These are phyloP conservation scores for Ptiloglossa arizonensis DNA, from an alignment of 1,140 invertebrate species.

Conservation along the genomic window DNA sequence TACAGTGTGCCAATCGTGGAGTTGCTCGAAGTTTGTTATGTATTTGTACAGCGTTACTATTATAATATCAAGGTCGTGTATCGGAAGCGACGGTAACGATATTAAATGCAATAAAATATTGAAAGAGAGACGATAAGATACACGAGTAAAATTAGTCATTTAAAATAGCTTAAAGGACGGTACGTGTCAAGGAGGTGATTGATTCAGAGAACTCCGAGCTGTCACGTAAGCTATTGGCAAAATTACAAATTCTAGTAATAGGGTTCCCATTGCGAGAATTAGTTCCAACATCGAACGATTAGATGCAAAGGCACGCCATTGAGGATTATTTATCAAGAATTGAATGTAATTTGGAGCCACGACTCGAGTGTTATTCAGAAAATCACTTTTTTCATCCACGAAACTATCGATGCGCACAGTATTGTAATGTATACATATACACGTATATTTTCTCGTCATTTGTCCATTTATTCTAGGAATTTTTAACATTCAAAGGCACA, in stretches of 20 bases:
- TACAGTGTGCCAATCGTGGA: too few relatives aligned
- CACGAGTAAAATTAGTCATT: constrained; percentile 13
- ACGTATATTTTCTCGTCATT: too few relatives aligned
- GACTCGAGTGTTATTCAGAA: background rate
- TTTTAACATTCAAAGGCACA: too few relatives aligned
- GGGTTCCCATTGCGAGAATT: background rate
- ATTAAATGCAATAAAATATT: too few relatives aligned
- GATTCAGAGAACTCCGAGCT: background rate
- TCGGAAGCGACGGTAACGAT: too few relatives aligned
- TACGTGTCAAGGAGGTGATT: background rate
- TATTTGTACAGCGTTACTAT: too few relatives aligned
- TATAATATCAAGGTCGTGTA: too few relatives aligned
- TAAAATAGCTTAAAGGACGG: constrained; percentile 31
- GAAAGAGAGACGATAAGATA: background rate
- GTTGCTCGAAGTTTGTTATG: too few relatives aligned
- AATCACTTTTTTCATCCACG: background rate
- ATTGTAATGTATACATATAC: too few relatives aligned
- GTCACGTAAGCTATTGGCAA: constrained; percentile 30
- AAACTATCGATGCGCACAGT: background rate
- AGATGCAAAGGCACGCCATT: background rate
- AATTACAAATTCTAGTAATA: constrained; percentile 17
- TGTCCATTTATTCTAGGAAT: too few relatives aligned
- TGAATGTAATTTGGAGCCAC: too few relatives aligned
- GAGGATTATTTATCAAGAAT: background rate
- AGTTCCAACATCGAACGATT: background rate